Evolutionary conservation across 2,888 invertebrate genomes (phyloP), one percentile per base, ranked within the genome.

Genomic region (Sminthurides aquaticus): DNA sequence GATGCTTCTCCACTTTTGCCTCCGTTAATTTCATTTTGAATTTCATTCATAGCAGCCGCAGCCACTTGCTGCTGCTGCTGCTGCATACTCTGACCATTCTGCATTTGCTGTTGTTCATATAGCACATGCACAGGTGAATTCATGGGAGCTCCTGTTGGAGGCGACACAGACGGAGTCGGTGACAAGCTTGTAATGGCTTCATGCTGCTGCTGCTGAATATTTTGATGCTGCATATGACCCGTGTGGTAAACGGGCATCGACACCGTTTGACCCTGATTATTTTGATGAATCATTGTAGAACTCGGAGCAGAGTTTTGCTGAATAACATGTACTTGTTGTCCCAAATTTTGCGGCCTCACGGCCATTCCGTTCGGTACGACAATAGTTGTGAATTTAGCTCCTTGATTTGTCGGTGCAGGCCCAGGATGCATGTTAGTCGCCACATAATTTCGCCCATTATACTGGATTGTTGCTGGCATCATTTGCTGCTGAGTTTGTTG

Each of bases 131-230:
- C 49, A 20, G 69, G 69, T 26, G 69, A 68, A 28, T 29, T 29
- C 27, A 65, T 62, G 18, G 70, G 70, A 20, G 64, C 49, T 34
- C 43, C 43, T 11, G 71, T 69, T 5, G 70, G 65, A 1, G 71
- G 71, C 43, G 71, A 71, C 0, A 71, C 64, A 3, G 67, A 67
- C 22, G 71, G 71, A 2, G 71, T 69, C 2, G 71, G 71, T 15
- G 52, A 52, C n/a, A 60, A 56, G 48, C 57, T 61, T 43, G 49
- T 65, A 25, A 48, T 52, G 34, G 60, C 58, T 59, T 59, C 52
- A 26, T 63, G 61, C 24, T 65, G 65, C 24, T 65, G 65, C 20
- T 62, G 62, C 22, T 57, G 57, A 15, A 15, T 11, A 15, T 34
- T 34, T 49, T 61, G 59, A 27, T 60, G 59, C 56, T 57, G 60